Conservation (phyloP, 2,113 vertebrate species). For the Pterocles burchelli region DNA sequence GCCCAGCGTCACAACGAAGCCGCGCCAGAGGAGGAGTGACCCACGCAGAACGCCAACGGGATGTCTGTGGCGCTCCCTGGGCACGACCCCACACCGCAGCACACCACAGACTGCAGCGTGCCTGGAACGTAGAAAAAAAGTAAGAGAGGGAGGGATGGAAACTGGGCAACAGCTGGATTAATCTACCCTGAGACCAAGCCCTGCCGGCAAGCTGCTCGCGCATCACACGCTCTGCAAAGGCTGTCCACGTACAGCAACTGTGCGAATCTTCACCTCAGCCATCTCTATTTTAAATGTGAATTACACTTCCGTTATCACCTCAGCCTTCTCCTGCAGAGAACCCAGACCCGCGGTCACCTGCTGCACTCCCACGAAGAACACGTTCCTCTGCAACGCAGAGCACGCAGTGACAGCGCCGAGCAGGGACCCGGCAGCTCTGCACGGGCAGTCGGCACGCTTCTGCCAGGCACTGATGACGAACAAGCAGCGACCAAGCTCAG, state of each 20-base stretch:
- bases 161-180: not conserved
- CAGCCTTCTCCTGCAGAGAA: not conserved
- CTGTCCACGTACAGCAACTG: not conserved
- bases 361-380: not conserved
- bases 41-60: not conserved
- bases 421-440: not conserved
- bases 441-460: not conserved
- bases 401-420: too few relatives aligned
- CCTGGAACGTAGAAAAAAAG: not conserved
- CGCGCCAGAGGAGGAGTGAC: not conserved
- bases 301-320: not conserved
- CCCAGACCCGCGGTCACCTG: not conserved
- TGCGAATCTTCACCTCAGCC: not conserved
- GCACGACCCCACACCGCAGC: not conserved
- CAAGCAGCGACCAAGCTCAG: fast-evolving
- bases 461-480: not conserved
- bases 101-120: not conserved
- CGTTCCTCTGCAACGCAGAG: not conserved
- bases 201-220: not conserved
- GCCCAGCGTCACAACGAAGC: not conserved
- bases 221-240: not conserved
- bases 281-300: not conserved
- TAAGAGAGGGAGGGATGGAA: not conserved
- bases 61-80: not conserved
- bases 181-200: not conserved